Conservation (phyloP, 2,113 vertebrate species). For the Mastomys coucha region DNA sequence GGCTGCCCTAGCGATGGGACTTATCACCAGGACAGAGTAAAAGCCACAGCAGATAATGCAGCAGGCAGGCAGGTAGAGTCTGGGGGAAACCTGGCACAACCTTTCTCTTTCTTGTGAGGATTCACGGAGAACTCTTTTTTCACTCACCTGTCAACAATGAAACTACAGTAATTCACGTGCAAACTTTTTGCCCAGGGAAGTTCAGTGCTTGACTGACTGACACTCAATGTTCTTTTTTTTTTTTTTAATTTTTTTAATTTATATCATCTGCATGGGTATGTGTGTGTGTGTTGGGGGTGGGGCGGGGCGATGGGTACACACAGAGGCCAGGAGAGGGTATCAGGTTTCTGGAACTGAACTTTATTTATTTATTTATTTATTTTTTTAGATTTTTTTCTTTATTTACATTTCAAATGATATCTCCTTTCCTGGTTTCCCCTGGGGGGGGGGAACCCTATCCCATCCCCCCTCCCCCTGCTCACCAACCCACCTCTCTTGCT, state of each 20-base stretch:
- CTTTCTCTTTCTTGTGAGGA: neutral
- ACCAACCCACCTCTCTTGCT: no score
- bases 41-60: no score
- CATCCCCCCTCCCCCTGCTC: no score
- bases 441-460: no score
- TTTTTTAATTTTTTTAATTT: neutral
- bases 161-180: rapidly evolving
- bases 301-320: neutral
- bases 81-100: rapidly evolving
- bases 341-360: neutral
- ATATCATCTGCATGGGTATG: neutral
- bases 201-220: neutral
- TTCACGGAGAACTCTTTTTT: neutral
- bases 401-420: no score
- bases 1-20: neutral
- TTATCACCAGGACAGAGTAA: rapidly evolving
- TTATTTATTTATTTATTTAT: neutral
- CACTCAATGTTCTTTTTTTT: neutral
- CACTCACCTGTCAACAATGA: neutral
- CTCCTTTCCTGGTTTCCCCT: no score
- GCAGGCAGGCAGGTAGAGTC: neutral
- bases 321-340: neutral
- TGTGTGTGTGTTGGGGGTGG: neutral
- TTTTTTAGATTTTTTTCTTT: no score
- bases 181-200: neutral